phyloP scores from a whole-genome alignment of 2,888 invertebrate species.

The Syritta pipiens region DNA sequence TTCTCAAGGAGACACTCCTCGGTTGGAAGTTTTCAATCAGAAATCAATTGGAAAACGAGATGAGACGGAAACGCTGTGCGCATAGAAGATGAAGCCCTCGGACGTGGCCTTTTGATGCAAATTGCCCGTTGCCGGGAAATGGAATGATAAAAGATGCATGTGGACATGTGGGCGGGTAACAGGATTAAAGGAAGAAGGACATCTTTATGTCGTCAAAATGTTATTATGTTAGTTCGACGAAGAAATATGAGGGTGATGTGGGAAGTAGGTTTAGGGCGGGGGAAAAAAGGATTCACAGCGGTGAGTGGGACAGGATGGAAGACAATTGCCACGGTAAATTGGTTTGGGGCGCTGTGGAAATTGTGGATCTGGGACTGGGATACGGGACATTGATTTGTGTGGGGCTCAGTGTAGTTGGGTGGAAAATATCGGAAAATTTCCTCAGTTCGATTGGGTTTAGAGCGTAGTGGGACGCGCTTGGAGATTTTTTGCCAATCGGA shows the following conservation, averaged over 20 bases:
- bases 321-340: not conserved
- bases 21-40: slow-evolving; percentile 67
- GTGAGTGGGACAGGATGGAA: not conserved
- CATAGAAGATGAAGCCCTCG: slow-evolving; percentile 50
- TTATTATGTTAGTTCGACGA: slow-evolving; percentile 13
- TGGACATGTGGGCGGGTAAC: slow-evolving; percentile 19
- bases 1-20: slow-evolving; percentile 41
- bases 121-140: slow-evolving; percentile 38
- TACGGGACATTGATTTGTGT: too few relatives aligned
- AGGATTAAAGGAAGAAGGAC: slow-evolving; percentile 26
- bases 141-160: slow-evolving; percentile 45
- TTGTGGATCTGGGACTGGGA: too few relatives aligned
- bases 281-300: not conserved
- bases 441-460: too few relatives aligned
- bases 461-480: too few relatives aligned
- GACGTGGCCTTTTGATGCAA: slow-evolving; percentile 61
- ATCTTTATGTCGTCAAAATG: slow-evolving; percentile 32
- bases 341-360: too few relatives aligned
- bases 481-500: too few relatives aligned
- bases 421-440: too few relatives aligned
- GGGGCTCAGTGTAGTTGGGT: too few relatives aligned
- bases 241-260: slow-evolving; percentile 12
- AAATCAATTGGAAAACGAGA: slow-evolving; percentile 68
- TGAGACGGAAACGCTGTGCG: slow-evolving; percentile 53
- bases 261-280: not conserved